phyloP scores from a whole-genome alignment of 2,797 vertebrate genomes.

The Liparis tanakae region DNA sequence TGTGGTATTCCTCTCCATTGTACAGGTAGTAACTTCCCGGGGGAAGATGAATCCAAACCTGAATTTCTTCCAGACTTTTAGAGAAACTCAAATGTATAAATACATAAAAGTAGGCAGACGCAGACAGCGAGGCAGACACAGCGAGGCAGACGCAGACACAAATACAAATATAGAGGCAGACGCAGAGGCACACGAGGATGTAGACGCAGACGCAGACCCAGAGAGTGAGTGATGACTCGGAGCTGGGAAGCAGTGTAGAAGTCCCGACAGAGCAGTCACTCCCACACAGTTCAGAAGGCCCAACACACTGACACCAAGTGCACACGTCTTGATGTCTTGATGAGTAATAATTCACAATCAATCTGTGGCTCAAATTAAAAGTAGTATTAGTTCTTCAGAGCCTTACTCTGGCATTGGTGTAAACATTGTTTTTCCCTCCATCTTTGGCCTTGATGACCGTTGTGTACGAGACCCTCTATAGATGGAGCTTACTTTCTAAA shows the following conservation, averaged over 20 bases:
- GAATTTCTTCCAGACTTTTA: neutral
- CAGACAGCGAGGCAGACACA: too few species aligned
- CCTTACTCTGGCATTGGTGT: neutral
- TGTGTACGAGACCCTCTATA: too few species aligned
- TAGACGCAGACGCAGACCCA: neutral
- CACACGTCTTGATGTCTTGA: constrained; percentile 17
- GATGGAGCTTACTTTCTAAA: too few species aligned
- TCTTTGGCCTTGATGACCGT: too few species aligned
- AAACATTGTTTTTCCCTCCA: too few species aligned
- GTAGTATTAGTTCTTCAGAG: neutral
- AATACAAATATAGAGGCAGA: too few species aligned
- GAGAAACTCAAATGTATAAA: neutral
- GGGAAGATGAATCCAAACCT: neutral
- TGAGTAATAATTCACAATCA: constrained; percentile 24
- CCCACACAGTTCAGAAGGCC: constrained; percentile 10
- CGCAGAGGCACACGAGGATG: too few species aligned
- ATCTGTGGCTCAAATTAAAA: constrained; percentile 1
- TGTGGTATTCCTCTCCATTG: neutral
- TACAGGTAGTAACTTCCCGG: neutral
- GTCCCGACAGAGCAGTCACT: constrained; percentile 12
- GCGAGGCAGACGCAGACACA: too few species aligned
- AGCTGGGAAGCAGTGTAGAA: constrained; percentile 12
- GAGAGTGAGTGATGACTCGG: constrained; percentile 7
- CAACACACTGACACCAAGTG: constrained; percentile 21
- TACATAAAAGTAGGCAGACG: too few species aligned